Conservation (phyloP, 2,113 vertebrate genomes). For the Hucho hucho region DNA sequence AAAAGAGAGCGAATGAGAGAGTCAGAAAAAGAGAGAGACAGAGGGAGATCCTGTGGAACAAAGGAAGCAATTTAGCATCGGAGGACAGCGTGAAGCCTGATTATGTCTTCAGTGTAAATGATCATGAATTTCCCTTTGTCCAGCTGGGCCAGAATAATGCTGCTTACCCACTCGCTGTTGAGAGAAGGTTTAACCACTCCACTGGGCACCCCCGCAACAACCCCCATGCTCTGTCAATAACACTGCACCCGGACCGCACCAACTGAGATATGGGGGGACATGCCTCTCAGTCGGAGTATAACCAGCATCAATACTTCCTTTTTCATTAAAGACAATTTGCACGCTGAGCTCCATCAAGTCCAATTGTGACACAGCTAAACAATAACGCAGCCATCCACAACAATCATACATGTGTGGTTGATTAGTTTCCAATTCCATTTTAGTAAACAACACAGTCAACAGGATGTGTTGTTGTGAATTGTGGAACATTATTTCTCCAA, state of each 20-base stretch:
- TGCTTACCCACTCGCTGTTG: conserved; percentile 48
- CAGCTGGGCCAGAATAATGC: conserved; percentile 72
- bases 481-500: no score
- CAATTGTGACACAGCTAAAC: not conserved
- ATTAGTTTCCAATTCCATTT: not conserved
- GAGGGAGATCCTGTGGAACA: conserved; percentile 68
- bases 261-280: not conserved
- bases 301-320: not conserved
- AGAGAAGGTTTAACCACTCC: conserved; percentile 46
- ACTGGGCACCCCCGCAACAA: conserved; percentile 21
- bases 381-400: not conserved
- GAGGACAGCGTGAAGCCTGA: conserved; percentile 74
- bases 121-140: conserved; percentile 79
- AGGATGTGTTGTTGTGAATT: not conserved
- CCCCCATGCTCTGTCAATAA: conserved; percentile 24
- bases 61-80: conserved; percentile 76
- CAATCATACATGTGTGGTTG: no score
- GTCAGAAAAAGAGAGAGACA: conserved; percentile 33
- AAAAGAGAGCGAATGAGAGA: conserved; percentile 32
- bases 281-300: not conserved
- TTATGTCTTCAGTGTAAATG: conserved; percentile 79
- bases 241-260: conserved; percentile 19
- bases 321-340: not conserved
- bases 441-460: not conserved
- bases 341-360: not conserved